Evolutionary conservation across 2,797 vertebrate species (phyloP).

Genomic region (Otolemur crassicaudatus): DNA sequence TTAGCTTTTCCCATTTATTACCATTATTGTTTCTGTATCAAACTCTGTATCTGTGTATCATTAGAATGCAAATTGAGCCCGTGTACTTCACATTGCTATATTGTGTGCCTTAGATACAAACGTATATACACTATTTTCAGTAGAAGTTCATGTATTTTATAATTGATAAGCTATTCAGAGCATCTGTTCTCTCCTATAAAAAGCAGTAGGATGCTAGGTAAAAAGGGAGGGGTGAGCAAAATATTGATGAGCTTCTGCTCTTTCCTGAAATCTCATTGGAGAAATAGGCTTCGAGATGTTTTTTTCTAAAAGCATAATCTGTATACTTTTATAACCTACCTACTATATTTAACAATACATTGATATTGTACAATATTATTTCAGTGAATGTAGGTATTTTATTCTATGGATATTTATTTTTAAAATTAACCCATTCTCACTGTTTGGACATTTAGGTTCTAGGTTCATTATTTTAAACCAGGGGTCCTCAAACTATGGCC

Average conservation of each 20-base stretch:
- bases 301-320: not conserved
- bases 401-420: not conserved
- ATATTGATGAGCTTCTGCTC: not conserved
- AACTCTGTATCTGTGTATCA: not conserved
- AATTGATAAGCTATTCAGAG: constrained; percentile 36
- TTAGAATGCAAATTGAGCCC: not conserved
- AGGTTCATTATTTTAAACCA: constrained; percentile 61
- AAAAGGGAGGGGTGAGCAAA: not conserved
- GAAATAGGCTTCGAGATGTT: not conserved
- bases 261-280: not conserved
- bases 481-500: too few relatives aligned
- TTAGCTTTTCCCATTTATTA: constrained; percentile 2
- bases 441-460: constrained; percentile 32
- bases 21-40: not conserved
- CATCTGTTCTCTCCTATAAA: constrained; percentile 33
- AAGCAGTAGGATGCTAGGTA: not conserved
- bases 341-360: not conserved
- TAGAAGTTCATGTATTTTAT: constrained; percentile 30
- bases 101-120: not conserved
- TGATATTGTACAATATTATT: not conserved
- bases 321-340: not conserved
- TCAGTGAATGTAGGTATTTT: constrained; percentile 33
- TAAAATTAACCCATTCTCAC: not conserved
- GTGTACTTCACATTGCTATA: not conserved
- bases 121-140: not conserved